These are phyloP conservation scores for Himalopsyche kuldschensis DNA, from an alignment of 2,888 invertebrate genomes.

Conservation along the genomic window DNA sequence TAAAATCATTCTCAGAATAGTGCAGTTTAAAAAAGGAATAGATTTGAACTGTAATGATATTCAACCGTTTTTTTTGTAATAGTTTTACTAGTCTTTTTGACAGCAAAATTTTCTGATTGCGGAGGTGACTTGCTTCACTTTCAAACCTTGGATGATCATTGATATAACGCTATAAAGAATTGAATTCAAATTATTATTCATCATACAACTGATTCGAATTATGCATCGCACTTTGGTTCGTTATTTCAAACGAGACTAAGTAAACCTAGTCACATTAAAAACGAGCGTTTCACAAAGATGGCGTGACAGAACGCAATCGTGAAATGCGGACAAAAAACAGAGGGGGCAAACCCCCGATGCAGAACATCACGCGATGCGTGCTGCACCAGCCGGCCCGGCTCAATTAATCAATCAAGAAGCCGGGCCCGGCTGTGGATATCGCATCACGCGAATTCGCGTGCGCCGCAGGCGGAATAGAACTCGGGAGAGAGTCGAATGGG, in stretches of 20 bases:
- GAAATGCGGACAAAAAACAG: neutral
- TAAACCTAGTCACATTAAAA: neutral
- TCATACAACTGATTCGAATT: too few relatives aligned
- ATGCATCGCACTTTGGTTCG: too few relatives aligned
- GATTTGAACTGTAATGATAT: too few relatives aligned
- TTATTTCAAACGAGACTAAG: neutral
- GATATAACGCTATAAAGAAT: too few relatives aligned
- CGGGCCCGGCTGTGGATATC: neutral
- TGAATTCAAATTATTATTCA: too few relatives aligned
- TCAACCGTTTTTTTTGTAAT: too few relatives aligned
- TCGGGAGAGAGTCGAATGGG: constrained; percentile 1
- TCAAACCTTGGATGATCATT: too few relatives aligned
- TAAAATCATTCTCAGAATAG: too few relatives aligned
- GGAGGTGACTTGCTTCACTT: too few relatives aligned
- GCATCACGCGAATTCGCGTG: neutral
- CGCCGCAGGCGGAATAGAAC: neutral
- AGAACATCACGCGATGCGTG: neutral
- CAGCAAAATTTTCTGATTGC: too few relatives aligned
- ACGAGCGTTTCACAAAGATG: neutral
- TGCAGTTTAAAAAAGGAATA: too few relatives aligned
- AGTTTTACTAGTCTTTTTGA: too few relatives aligned
- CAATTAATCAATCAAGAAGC: neutral
- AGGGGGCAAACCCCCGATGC: neutral
- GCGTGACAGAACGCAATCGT: neutral
- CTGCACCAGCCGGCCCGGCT: neutral